phyloP scores from a whole-genome alignment of 2,888 invertebrate species.

The Drosophila colorata region DNA sequence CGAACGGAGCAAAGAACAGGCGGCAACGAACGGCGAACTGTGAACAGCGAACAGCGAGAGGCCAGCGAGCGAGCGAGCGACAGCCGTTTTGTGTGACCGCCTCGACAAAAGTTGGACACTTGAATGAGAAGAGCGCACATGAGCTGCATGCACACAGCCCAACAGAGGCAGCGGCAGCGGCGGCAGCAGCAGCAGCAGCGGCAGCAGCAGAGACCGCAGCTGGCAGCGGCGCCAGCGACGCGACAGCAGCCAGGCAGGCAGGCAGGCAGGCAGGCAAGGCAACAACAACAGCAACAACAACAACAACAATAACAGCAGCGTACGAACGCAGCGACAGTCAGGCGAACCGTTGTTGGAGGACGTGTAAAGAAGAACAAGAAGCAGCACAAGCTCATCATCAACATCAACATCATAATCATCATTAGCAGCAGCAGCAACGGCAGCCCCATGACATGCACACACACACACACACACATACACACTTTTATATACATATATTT shows the following conservation, averaged over 20 bases:
- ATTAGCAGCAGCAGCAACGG: slow-evolving; percentile 35
- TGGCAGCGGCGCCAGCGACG: slow-evolving; percentile 59
- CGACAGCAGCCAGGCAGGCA: slow-evolving; percentile 55
- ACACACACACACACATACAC: slow-evolving; percentile 23
- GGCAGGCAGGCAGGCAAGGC: slow-evolving; percentile 52
- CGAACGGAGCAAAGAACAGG: slow-evolving; percentile 44
- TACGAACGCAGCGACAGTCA: slow-evolving; percentile 62
- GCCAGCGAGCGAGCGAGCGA: slow-evolving; percentile 50
- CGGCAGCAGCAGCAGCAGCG: slow-evolving; percentile 47
- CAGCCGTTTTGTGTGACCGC: slow-evolving; percentile 80
- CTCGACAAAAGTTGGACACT: slow-evolving; percentile 84
- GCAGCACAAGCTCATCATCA: slow-evolving; percentile 66
- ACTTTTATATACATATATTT: slow-evolving; percentile 19
- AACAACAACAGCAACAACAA: slow-evolving; percentile 43
- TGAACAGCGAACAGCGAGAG: slow-evolving; percentile 37
- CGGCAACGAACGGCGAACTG: slow-evolving; percentile 42
- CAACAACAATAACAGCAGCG: slow-evolving; percentile 65
- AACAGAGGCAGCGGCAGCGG: slow-evolving; percentile 53
- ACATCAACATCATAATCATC: slow-evolving; percentile 25
- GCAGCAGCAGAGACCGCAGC: slow-evolving; percentile 56
- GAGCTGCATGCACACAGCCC: slow-evolving; percentile 81
- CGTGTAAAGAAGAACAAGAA: slow-evolving; percentile 79
- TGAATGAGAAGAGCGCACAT: slow-evolving; percentile 84
- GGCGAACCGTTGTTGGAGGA: slow-evolving; percentile 72
- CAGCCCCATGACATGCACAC: slow-evolving; percentile 61